phyloP scores from a whole-genome alignment of 2,113 vertebrate genomes.

The Caranx ignobilis region DNA sequence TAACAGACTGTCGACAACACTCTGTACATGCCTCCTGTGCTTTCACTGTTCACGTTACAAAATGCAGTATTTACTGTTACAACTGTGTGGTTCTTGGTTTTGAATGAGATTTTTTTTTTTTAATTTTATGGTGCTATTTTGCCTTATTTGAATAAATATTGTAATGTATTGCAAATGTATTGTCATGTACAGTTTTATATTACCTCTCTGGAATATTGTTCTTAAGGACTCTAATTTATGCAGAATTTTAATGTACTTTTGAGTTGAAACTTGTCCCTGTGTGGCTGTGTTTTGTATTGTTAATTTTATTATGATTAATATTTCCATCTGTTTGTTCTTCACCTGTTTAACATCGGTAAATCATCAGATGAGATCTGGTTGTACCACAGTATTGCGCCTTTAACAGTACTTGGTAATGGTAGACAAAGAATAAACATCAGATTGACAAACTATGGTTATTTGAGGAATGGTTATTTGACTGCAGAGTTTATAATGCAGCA shows the following conservation, averaged over 20 bases:
- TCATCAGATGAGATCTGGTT: constrained; percentile 62
- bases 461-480: constrained; percentile 70
- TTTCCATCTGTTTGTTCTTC: constrained; percentile 71
- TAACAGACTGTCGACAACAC: constrained; percentile 9
- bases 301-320: constrained; percentile 66
- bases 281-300: constrained; percentile 77
- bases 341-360: constrained; percentile 53
- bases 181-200: constrained; percentile 86
- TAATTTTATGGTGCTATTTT: constrained; percentile 79
- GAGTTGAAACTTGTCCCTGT: constrained; percentile 74
- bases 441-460: constrained; percentile 73
- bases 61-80: constrained; percentile 64
- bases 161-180: constrained; percentile 84
- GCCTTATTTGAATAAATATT: constrained; percentile 81
- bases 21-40: constrained; percentile 45
- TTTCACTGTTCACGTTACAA: constrained; percentile 60
- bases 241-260: constrained; percentile 79
- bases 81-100: constrained; percentile 67
- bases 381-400: constrained; percentile 45
- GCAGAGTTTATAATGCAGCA: constrained; percentile 35
- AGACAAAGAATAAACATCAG: constrained; percentile 77
- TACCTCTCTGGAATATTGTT: constrained; percentile 79
- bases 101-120: constrained; percentile 61
- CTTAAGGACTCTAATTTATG: constrained; percentile 81
- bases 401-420: constrained; percentile 70